phyloP scores from a whole-genome alignment of 2,113 vertebrate species.

The Butorides virescens region DNA sequence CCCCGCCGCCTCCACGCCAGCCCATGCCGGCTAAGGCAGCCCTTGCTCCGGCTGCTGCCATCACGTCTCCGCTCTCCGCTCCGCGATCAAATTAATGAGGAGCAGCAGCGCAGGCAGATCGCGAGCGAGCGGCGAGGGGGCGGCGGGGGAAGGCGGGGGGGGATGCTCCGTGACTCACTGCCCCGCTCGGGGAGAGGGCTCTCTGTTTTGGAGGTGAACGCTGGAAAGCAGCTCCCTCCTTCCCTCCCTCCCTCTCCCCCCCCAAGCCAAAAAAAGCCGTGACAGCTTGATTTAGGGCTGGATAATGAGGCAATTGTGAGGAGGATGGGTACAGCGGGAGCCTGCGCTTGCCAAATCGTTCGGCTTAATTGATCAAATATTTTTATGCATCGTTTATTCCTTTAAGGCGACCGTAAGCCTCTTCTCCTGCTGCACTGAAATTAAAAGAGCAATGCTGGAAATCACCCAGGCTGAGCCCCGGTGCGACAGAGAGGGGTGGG shows the following conservation, averaged over 20 bases:
- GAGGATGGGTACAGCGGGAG: slow-evolving; percentile 37
- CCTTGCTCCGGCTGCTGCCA: fast-evolving
- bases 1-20: fast-evolving
- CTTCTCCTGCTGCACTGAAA: not conserved
- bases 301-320: slow-evolving; percentile 47
- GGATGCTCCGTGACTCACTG: not conserved
- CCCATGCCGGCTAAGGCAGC: not conserved
- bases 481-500: not conserved
- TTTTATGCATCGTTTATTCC: slow-evolving; percentile 51
- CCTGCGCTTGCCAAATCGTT: slow-evolving; percentile 27
- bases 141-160: not conserved
- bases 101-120: not conserved
- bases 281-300: slow-evolving; percentile 54
- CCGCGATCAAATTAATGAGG: fast-evolving
- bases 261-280: not conserved
- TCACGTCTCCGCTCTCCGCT: fast-evolving
- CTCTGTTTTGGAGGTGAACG: not conserved
- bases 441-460: slow-evolving; percentile 6
- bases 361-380: slow-evolving; percentile 63
- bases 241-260: not conserved
- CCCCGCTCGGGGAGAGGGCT: not conserved
- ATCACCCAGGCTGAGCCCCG: not conserved
- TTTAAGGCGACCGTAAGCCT: slow-evolving; percentile 27
- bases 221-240: not conserved
- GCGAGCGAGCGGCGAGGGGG: not conserved